Base-by-base conservation (phyloP, 2,888 invertebrate species). In the Colletes collaris region DNA sequence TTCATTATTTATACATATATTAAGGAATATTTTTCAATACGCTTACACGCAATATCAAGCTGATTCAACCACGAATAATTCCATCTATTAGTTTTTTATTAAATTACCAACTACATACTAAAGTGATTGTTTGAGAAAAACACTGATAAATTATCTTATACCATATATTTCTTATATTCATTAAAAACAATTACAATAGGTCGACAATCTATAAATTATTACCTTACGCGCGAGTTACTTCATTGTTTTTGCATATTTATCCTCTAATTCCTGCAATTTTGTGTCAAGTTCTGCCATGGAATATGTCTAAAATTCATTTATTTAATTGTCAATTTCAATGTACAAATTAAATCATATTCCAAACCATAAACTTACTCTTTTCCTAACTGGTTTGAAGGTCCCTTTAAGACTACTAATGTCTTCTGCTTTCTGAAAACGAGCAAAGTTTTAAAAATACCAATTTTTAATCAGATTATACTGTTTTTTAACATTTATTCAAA, bases 211-310 rank as follows among this genome's bases (percentile, higher is more conserved):
- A 52, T n/a, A 76, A 44, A 19, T 13, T 27, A 2, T 71, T 13
- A 37, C 8, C 44, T 11, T 27, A 27, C 27, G 19, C 4, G 58
- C 7, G 27, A n/a, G 52, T 83, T 81, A 89, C 78, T 90, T 91
- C 50, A 83, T 75, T 76, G 76, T 91, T 76, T 90, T 89, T 0
- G 74, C 85, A 76, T 91, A 90, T 82, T 88, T 91, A 73, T 88
- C 82, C 83, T 91, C 90, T 46, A 92, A 77, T 70, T 91, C 92
- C 8, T 88, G 74, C 19, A 92, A 80, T 75, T 91, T 92, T 8
- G 83, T 82, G 72, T 91, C 90, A 52, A 92, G 71, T 78, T 92
- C 92, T 58, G 89, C 87, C 52, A 85, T 86, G 4, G 92, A 90
- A 69, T 89, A 91, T 0, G 89, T 90, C 92, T 92, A 85, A 58